Evolutionary conservation across 2,888 invertebrate species (phyloP), one percentile per base, ranked within the genome.

Genomic region (Andrena haemorrhoa): DNA sequence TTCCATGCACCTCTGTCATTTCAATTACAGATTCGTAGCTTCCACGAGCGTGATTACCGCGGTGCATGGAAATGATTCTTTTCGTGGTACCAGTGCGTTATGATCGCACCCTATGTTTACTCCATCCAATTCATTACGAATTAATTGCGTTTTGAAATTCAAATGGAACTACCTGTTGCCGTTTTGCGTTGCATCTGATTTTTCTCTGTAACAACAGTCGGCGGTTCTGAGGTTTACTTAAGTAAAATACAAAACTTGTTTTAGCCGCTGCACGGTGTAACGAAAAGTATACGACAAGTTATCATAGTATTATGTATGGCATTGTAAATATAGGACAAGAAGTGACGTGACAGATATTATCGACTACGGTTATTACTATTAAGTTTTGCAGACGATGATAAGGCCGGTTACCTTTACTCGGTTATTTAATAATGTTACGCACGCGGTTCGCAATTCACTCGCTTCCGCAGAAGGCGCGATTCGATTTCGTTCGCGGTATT

Each of bases 271-370:
- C 77, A 78, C 76, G 83, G 78, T 78, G 83, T 83, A 90, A 88
- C 89, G 85, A 91, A 89, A 90, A 88, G 92, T 92, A 92, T 92
- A 92, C 92, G 92, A 92, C 89, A 89, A 91, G 90, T 90, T 92
- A 92, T 90, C 88, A 89, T 91, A 92, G 89, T 89, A 90, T 89
- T 86, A 89, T 87, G 87, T 87, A 87, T 89, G 90, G 86, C 88
- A 91, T 90, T 92, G 92, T 92, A 92, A 92, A 92, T 92, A 92
- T 89, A 91, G 88, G 88, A 82, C 83, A 83, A 84, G 85, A 86
- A 83, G 85, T 81, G 86, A 79, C 84, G 84, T 87, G 84, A 78
- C 74, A 87, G 78, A 68, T 79, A 84, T 75, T 83, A 88, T 81
- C 82, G 79, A 75, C 73, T 70, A 82, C 74, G 79, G 83, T 80